Evolutionary conservation across 2,797 vertebrate species (phyloP), one percentile per base, ranked within the genome.

Genomic region (Liparis tanakae): DNA sequence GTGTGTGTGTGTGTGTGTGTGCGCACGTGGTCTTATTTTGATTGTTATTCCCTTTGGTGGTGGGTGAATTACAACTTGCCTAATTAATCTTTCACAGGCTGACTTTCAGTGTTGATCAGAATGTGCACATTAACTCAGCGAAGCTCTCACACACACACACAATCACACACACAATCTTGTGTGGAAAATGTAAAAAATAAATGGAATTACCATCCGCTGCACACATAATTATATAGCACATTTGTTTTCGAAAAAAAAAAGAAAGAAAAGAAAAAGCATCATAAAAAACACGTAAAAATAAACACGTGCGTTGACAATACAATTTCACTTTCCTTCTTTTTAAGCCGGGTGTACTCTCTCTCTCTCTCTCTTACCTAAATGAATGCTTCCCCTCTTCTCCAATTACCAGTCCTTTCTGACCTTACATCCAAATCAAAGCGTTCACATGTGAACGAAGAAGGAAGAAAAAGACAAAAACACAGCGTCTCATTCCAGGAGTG

Each of bases 51-150:
- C 67, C 58, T 85, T 76, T 57, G 54, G 67, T 77, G 78, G 75
- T 25, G 65, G 76, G 70, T 77, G 67, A 90, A 90, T 87, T 87
- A 90, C 84, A 81, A 80, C 77, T 81, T 75, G 73, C 68, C 72
- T 85, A 83, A 88, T 91, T 85, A 79, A 84, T 90, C 82, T 86
- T 76, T 80, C 74, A 51, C 58, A 41, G 66, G 33, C 53, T 56
- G 80, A 84, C 74, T 81, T 76, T 72, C 67, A 80, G 66, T 85
- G 74, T 89, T 87, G 86, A 88, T 88, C 82, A 87, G 66, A 60
- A 48, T 53, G 36, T 72, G 70, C 53, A 58, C 33, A 67, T 58
- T 76, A 87, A 87, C 56, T 53, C 61, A n/a, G 13, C 20, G 60
- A 72, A 58, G 63, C 55, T 46, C 75, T 74, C 59, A 68, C 61